Evolutionary conservation across 2,888 invertebrate genomes (phyloP), one percentile per base, ranked within the genome.

Genomic region (Pyrocoelia pectoralis): DNA sequence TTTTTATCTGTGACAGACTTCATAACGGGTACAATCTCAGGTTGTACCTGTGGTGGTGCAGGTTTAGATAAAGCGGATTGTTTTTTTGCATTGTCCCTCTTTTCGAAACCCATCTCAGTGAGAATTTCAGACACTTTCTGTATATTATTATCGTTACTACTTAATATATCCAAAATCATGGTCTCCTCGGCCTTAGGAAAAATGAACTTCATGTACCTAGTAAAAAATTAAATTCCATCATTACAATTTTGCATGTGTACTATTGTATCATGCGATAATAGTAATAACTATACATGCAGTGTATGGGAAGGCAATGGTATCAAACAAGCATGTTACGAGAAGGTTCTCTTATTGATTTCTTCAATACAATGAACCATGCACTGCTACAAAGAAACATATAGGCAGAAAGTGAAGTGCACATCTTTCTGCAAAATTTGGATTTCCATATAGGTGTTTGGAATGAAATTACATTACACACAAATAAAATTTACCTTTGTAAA

Each of bases 111-210:
- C 87, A 94, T 88, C 6, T 88, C 84, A 33, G 90, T 84, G 9
- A 96, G 84, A 69, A 88, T 89, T 72, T 95, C 94, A 8, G 94
- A 92, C 1, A 95, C 92, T 72, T 89, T 92, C 78, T 94, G 93
- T 5, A 96, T 95, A 80, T 95, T 95, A 79, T 95, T 95, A 74
- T 96, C 95, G 72, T 93, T 90, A 79, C 90, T 93, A 51, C 92
- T 89, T 53, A 95, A 82, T 41, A 94, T 85, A 74, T 96, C 95
- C 56, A 95, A 84, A 24, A 96, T 88, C 43, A 95, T 80, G 15
- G 92, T 93, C 79, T 95, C 95, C 74, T 96, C 95, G 0, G 93
- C 95, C 81, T 93, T 91, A 0, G 95, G 93, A 79, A 95, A 96
- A 73, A 95, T 88, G 74, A 91, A 93, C 82, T 95, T 96, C 83